A percentile compares a stretch with the other conserved stretches of the same genome.
Evolutionary conservation across 2,113 vertebrate species (phyloP).

Genomic region (Prietella phreatophila): DNA sequence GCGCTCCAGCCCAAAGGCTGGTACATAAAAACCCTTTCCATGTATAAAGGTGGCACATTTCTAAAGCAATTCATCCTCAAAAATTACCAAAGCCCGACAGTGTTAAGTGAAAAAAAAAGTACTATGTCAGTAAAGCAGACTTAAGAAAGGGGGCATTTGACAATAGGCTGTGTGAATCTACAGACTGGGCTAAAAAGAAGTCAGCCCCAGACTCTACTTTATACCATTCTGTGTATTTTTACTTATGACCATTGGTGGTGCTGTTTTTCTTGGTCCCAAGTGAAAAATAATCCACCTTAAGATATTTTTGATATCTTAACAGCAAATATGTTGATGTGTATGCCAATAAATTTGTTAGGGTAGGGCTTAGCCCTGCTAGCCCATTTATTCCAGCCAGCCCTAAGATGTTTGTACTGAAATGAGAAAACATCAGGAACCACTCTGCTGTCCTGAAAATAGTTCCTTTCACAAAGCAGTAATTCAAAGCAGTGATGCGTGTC

Average conservation of each 20-base stretch:
- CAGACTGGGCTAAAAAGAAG: not conserved
- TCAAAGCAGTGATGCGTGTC: not conserved
- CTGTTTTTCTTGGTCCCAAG: not conserved
- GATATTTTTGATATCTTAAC: not conserved
- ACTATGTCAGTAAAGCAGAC: not conserved
- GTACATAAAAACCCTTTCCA: slow-evolving; percentile 12
- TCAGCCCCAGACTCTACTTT: not conserved
- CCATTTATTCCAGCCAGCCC: not conserved
- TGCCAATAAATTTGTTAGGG: not conserved
- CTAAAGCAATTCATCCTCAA: not conserved
- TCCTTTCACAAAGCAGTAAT: not conserved
- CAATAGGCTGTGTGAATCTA: not conserved
- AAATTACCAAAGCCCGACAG: not conserved
- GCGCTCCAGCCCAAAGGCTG: not conserved
- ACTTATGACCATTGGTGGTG: not conserved
- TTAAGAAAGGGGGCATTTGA: not conserved
- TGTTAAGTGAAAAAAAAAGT: not conserved
- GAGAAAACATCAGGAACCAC: not conserved
- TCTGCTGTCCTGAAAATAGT: not conserved
- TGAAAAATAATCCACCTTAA: not conserved
- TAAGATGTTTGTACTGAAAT: not conserved
- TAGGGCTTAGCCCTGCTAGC: not conserved
- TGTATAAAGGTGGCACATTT: not conserved
- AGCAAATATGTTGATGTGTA: not conserved
- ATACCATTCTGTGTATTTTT: not conserved